These are phyloP conservation scores for Mactromeris polynyma DNA, from an alignment of 2,888 invertebrate species.

Conservation along the genomic window DNA sequence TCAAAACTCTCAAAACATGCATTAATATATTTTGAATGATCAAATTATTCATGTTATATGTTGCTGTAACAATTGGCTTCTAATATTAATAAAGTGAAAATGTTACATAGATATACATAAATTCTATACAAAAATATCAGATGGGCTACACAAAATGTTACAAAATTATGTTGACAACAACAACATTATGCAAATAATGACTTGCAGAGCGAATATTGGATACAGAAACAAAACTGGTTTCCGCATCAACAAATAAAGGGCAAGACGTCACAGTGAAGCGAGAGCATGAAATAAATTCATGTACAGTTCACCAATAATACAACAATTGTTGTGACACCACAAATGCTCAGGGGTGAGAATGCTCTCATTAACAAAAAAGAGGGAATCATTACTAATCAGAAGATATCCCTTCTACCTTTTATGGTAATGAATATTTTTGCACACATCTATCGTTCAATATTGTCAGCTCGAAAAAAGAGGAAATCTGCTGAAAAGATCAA, in stretches of 20 bases:
- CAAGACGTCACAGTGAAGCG: background rate
- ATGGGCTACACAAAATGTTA: background rate
- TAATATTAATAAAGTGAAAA: background rate
- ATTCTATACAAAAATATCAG: background rate
- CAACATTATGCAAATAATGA: background rate
- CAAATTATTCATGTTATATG: too few relatives aligned
- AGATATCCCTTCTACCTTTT: too few relatives aligned
- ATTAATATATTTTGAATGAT: too few relatives aligned
- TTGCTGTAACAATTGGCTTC: too few relatives aligned
- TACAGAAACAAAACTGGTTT: background rate
- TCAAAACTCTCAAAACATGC: too few relatives aligned
- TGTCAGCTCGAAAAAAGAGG: too few relatives aligned
- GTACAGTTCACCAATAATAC: background rate
- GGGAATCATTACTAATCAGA: too few relatives aligned
- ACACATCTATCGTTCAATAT: too few relatives aligned
- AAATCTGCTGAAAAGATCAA: too few relatives aligned
- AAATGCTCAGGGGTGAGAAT: background rate
- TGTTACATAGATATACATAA: background rate
- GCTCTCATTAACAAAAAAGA: too few relatives aligned
- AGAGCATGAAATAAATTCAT: background rate
- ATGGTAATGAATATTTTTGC: too few relatives aligned
- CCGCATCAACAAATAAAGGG: background rate
- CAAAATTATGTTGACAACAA: background rate
- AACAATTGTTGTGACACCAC: background rate
- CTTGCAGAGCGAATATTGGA: background rate